Evolutionary conservation across 1,140 invertebrate species (phyloP), one percentile per base, ranked within the genome.

Genomic region (Agraylea sexmaculata): DNA sequence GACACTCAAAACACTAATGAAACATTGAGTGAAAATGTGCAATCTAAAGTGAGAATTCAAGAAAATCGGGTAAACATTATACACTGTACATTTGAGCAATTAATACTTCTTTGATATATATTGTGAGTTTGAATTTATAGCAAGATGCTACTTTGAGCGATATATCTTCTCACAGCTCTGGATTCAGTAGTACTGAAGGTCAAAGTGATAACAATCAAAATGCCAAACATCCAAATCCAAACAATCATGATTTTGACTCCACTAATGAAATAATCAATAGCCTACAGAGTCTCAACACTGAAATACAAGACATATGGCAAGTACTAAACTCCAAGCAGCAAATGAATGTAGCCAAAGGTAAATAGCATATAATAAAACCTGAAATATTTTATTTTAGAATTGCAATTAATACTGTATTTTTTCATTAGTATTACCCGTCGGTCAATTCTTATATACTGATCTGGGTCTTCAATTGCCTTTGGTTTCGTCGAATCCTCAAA

Each of bases 261-360:
- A n/a, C n/a, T n/a, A 74, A 73, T 15, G 76, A 79, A 51, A 78
- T 78, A 43, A 76, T 80, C 20, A 73, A 77, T 40, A 80, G 73
- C 47, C 56, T 80, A 43, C 77, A 80, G 50, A 80, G 75, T 51
- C 63, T 80, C 3, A 80, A 80, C 55, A 72, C 71, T 0, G 77
- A 80, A 56, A 80, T 81, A 38, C 67, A 75, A 15, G 77, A 80
- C 52, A 80, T 80, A 40, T 75, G 77, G 66, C 73, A 75, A 23
- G 75, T 80, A 25, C 56, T 81, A 12, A 69, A 75, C 19, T 76
- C 76, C 47, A 71, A 77, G 39, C 69, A 73, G 43, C 69, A 71
- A 46, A 68, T 64, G 37, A 64, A 53, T 44, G 62, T 71, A 19
- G 59, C 68, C 17, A 64, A 70, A 42, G 60, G 60, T 64, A 46